Evolutionary conservation across 2,113 vertebrate species (phyloP).

Genomic region (Catharus fuscescens): DNA sequence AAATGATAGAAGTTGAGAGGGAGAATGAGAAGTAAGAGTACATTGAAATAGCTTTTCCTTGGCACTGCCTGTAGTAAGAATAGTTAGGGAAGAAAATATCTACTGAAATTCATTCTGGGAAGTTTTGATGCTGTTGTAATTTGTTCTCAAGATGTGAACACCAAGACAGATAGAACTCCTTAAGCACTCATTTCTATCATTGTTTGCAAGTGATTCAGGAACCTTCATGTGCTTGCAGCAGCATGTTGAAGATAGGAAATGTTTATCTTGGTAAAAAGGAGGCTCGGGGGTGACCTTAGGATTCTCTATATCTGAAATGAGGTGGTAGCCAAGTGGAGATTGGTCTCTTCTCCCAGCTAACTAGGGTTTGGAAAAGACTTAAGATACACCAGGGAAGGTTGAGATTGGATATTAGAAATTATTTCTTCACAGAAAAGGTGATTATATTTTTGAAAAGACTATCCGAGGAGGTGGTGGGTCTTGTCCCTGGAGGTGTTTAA

Average conservation of each 20-base stretch:
- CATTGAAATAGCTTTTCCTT: not conserved
- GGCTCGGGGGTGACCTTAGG: accelerated
- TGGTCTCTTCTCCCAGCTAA: not conserved
- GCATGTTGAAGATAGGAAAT: not conserved
- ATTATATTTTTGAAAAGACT: not conserved
- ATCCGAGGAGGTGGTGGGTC: accelerated
- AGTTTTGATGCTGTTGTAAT: not conserved
- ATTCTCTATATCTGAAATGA: not conserved
- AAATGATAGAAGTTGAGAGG: not conserved
- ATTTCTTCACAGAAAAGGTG: not conserved
- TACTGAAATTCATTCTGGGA: not conserved
- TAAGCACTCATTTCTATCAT: not conserved
- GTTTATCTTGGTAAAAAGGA: not conserved
- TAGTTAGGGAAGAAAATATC: not conserved
- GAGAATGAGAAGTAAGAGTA: not conserved
- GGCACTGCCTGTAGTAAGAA: not conserved
- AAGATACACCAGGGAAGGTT: not conserved
- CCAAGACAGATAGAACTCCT: not conserved
- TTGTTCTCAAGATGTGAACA: not conserved
- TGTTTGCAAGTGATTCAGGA: not conserved
- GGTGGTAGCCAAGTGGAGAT: too few species aligned
- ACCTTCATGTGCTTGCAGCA: not conserved
- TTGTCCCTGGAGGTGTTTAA: not conserved
- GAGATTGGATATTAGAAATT: not conserved
- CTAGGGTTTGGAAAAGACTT: not conserved